phyloP scores from a whole-genome alignment of 2,113 vertebrate genomes.

The Lethenteron camtschaticum region DNA sequence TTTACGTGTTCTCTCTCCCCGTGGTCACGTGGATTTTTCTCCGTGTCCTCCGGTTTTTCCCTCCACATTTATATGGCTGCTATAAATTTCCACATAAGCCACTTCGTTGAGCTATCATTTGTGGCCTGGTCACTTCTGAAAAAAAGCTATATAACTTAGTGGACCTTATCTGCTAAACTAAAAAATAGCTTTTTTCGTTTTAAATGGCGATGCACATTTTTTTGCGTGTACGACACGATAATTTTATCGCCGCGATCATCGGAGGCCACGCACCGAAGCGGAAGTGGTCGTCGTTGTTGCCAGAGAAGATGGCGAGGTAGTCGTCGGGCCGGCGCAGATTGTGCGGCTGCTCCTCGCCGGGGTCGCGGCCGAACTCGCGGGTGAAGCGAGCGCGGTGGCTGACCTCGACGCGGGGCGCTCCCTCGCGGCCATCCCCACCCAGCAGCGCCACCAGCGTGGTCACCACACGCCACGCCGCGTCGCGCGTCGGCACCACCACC shows the following conservation, averaged over 20 bases:
- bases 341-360: constrained; percentile 30
- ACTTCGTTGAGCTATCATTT: too few relatives aligned
- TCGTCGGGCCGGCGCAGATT: constrained; percentile 67
- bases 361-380: constrained; percentile 53
- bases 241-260: not conserved
- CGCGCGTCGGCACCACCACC: constrained; percentile 66
- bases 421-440: constrained; percentile 41
- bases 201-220: not conserved
- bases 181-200: not conserved
- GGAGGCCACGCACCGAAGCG: constrained; percentile 40
- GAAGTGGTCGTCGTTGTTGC: constrained; percentile 91
- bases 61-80: too few relatives aligned
- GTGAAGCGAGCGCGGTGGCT: constrained; percentile 86
- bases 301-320: constrained; percentile 57
- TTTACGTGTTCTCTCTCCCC: too few relatives aligned
- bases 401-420: constrained; percentile 25
- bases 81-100: too few relatives aligned
- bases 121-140: too few relatives aligned
- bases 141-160: too few relatives aligned
- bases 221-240: not conserved
- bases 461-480: constrained; percentile 42
- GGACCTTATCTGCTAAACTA: not conserved
- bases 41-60: too few relatives aligned
- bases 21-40: too few relatives aligned
- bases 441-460: constrained; percentile 54